Base-by-base conservation (phyloP, 1,140 invertebrate genomes). In the Ostrea edulis region DNA sequence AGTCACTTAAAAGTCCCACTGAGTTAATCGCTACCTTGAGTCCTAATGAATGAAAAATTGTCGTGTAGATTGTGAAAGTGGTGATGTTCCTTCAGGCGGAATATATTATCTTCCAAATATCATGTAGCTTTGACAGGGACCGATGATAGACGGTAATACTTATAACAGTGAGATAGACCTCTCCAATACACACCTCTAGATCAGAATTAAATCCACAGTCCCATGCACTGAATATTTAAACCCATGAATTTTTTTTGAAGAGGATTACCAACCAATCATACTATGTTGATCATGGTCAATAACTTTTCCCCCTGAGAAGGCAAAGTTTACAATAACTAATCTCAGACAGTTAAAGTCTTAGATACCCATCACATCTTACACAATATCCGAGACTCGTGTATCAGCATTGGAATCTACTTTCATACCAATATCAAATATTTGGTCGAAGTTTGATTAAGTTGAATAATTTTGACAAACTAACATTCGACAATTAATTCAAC, bases 11-110 rank as follows among this genome's bases (percentile, higher is more conserved):
- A 77, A 77, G 68, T 77, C 68, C 68, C 9, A 77, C 68, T 77
- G 25, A 25, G 68, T 25, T 77, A 77, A 77, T 77, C 68, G 29
- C 68, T 35, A 29, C 22, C 25, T 77, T 17, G 68, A 77, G 68
- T 77, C 68, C 68, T 77, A 77, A 22, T 77, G 68, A 77, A 77
- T 77, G 68, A 25, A 77, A 77, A 77, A 77, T 77, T 77, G 68
- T 77, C 68, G 68, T 77, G 68, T 77, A 77, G 68, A 77, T 77
- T 77, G 68, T 77, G 25, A 77, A 77, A 77, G 68, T 77, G 68
- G 68, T 77, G 68, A 77, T 77, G 68, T 77, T 25, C 68, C 68
- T 35, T 77, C 29, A 29, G 68, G 68, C 68, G 25, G 35, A 25
- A 77, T 77, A 77, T 77, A 77, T 77, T 77, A 77, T 77, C 68